Percentiles rank a stretch among this genome's conserved stretches.
These are phyloP conservation scores for Noctuana brunneofusca DNA, from an alignment of 2,888 invertebrate genomes.

Conservation along the genomic window DNA sequence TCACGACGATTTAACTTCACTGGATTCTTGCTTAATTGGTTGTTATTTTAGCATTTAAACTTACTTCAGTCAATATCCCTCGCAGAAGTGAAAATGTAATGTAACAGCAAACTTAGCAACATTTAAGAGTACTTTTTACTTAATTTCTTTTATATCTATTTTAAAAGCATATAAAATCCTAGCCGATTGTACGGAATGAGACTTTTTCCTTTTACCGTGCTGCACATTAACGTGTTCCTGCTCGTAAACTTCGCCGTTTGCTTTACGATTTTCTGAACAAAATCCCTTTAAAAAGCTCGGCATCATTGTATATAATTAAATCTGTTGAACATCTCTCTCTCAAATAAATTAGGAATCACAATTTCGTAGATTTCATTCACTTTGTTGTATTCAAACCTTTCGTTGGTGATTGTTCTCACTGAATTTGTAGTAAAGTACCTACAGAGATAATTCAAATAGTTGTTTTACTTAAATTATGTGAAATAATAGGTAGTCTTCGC, in stretches of 20 bases:
- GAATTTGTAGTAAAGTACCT: neutral
- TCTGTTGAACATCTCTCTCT: slow-evolving; percentile 20
- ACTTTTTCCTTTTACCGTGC: slow-evolving; percentile 34
- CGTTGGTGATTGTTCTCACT: slow-evolving; percentile 2
- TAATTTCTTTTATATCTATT: slow-evolving; percentile 30
- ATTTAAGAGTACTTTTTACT: slow-evolving; percentile 17
- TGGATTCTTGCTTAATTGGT: slow-evolving; percentile 60
- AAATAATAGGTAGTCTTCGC: slow-evolving; percentile 4
- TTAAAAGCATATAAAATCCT: slow-evolving; percentile 34
- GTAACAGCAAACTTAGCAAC: slow-evolving; percentile 30
- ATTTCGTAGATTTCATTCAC: slow-evolving; percentile 23
- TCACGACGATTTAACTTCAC: slow-evolving; percentile 64
- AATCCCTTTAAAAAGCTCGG: slow-evolving; percentile 32
- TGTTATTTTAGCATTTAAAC: slow-evolving; percentile 54
- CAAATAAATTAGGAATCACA: slow-evolving; percentile 23
- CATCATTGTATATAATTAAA: slow-evolving; percentile 35
- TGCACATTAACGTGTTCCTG: slow-evolving; percentile 34
- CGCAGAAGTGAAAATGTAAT: slow-evolving; percentile 36
- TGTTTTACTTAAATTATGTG: slow-evolving; percentile 9
- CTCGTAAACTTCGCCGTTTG: slow-evolving; percentile 35
- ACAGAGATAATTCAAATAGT: slow-evolving; percentile 8
- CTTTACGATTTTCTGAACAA: slow-evolving; percentile 35
- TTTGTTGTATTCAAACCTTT: slow-evolving; percentile 20
- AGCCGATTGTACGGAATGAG: slow-evolving; percentile 35
- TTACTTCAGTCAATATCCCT: slow-evolving; percentile 40